A percentile compares a stretch with the other conserved stretches of the same genome.
Conservation (phyloP, 2,888 invertebrate species). For the Stratiomys singularior region DNA sequence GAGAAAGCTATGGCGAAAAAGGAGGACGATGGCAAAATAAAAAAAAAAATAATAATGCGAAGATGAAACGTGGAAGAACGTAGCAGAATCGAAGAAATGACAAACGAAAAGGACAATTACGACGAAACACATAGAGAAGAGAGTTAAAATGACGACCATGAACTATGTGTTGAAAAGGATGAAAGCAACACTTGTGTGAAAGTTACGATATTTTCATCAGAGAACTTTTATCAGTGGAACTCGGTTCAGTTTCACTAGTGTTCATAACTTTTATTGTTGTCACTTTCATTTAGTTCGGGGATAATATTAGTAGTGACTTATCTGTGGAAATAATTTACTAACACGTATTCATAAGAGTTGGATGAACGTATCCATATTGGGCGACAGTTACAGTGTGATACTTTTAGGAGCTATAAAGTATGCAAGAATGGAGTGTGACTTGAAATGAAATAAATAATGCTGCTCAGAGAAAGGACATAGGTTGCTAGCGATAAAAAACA, state of each 20-base stretch:
- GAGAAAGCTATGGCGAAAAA: neutral
- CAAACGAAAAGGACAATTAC: neutral
- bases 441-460: too few relatives aligned
- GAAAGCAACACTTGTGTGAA: conserved; percentile 14
- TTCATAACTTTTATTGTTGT: conserved; percentile 41
- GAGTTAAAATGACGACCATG: neutral
- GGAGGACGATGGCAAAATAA: neutral
- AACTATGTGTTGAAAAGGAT: neutral
- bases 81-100: conserved; percentile 13
- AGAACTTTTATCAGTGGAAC: conserved; percentile 28
- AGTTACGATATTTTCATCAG: conserved; percentile 21
- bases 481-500: too few relatives aligned
- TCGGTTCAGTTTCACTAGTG: conserved; percentile 27
- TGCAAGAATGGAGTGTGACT: too few relatives aligned
- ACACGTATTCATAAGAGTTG: neutral
- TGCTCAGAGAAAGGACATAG: too few relatives aligned
- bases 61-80: conserved; percentile 13
- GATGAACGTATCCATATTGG: conserved; percentile 9
- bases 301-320: conserved; percentile 38
- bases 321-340: conserved; percentile 24
- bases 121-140: neutral
- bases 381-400: neutral
- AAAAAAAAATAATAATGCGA: too few relatives aligned
- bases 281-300: conserved; percentile 34
- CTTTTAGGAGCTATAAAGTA: neutral